Evolutionary conservation across 2,888 invertebrate genomes (phyloP), one percentile per base, ranked within the genome.

Genomic region (Brachyptera risi): DNA sequence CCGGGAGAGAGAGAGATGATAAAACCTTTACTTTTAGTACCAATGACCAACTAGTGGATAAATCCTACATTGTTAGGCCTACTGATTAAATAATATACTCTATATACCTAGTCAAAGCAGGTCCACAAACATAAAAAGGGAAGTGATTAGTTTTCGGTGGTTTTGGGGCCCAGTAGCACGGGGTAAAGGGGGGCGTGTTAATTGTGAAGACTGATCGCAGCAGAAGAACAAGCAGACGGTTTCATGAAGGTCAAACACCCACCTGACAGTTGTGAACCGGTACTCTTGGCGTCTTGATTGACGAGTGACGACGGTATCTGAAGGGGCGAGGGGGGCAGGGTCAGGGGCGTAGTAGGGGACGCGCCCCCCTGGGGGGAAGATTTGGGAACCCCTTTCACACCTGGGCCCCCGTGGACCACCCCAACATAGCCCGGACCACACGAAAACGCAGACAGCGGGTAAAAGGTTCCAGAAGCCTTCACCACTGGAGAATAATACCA

Each of bases 391-490:
- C 62, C 62, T 61, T 63, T 63, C 21, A 54, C 54, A 54, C 54
- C 54, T 47, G 47, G 47, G 47, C 47, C 47, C 47, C 47, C 47
- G n/a, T 47, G 51, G 35, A 27, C 51, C 58, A 58, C 63, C 60
- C 56, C 60, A 51, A 24, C 54, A 59, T 59, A 51, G 62, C 54
- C 54, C 47, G 60, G 62, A 58, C 64, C 66, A 63, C 64, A 65
- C 62, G 64, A 65, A 65, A 65, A 65, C 63, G 65, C 74, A 69
- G 87, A 89, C 71, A 91, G 84, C 73, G 93, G 93, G 79, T 90
- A 92, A 81, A 90, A 93, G 76, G 92, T 92, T 76, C 93, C 92
- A 72, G 90, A 86, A 78, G 92, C 90, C 86, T 92, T 92, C 81
- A 93, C 90, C 83, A 92, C 88, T 90, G 85, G 79, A 86, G 86